These are phyloP conservation scores for Caenorhabditis sp. DNA, from an alignment of 2,888 invertebrate genomes.

Conservation along the genomic window DNA sequence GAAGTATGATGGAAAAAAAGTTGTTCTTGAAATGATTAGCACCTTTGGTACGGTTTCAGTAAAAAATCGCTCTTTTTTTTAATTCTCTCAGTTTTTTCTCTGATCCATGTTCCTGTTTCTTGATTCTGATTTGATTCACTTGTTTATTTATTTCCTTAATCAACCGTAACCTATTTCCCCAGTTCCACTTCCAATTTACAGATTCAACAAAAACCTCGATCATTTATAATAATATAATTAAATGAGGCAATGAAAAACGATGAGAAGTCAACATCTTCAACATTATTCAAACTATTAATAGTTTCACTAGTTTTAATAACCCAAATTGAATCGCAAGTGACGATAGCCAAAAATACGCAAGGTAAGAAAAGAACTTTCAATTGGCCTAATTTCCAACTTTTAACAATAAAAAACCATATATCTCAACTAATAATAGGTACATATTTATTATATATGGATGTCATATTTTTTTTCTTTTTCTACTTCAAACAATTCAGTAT, in stretches of 20 bases:
- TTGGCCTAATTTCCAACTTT: conserved; percentile 1
- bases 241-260: conserved; percentile 5
- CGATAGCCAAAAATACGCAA: conserved; percentile 31
- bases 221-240: not conserved
- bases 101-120: not conserved
- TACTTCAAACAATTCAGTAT: not conserved
- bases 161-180: not conserved
- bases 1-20: no score
- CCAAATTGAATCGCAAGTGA: conserved; percentile 17
- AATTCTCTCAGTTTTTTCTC: no score
- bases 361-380: conserved; percentile 8
- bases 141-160: not conserved
- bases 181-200: not conserved
- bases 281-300: not conserved
- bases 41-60: no score
- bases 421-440: not conserved
- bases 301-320: not conserved
- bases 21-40: no score
- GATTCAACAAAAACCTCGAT: not conserved
- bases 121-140: not conserved
- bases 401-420: not conserved
- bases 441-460: conserved; percentile 2
- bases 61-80: no score
- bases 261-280: not conserved
- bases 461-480: not conserved